Percentiles rank a stretch among this genome's conserved stretches.
These are phyloP conservation scores for Microtus ochrogaster DNA, from an alignment of 2,113 vertebrate species.

Conservation along the genomic window DNA sequence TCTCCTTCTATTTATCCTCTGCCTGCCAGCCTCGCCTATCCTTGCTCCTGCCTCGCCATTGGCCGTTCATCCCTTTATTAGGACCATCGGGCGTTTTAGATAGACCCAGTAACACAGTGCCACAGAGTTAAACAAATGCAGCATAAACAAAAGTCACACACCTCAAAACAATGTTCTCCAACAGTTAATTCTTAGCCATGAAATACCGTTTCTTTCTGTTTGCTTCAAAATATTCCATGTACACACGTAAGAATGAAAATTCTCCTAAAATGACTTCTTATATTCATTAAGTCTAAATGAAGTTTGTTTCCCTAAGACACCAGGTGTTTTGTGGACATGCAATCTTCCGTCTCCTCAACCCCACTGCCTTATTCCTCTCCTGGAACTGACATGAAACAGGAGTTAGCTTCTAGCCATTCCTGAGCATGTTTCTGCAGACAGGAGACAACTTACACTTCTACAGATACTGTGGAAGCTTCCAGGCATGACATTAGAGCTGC, in stretches of 20 bases:
- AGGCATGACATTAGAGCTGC: background rate
- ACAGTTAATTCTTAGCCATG: background rate
- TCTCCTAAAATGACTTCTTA: background rate
- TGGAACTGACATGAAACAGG: background rate
- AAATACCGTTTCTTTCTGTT: background rate
- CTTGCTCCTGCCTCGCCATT: too few relatives aligned
- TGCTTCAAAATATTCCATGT: background rate
- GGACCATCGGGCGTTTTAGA: too few relatives aligned
- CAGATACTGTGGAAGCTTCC: background rate
- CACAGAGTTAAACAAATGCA: too few relatives aligned
- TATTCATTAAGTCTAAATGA: background rate
- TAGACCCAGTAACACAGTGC: too few relatives aligned
- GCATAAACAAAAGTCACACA: too few relatives aligned
- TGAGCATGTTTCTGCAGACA: background rate
- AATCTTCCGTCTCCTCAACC: background rate
- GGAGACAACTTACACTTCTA: background rate
- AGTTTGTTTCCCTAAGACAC: background rate
- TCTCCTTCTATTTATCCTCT: too few relatives aligned
- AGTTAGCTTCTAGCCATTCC: background rate
- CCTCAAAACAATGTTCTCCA: too few relatives aligned
- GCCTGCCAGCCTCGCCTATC: too few relatives aligned
- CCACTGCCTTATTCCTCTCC: too few relatives aligned
- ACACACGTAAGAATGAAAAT: background rate
- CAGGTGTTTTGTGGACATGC: too few relatives aligned
- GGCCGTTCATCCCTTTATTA: too few relatives aligned